Evolutionary conservation across 2,888 invertebrate species (phyloP), one percentile per base, ranked within the genome.

Genomic region (Melipona beecheii): DNA sequence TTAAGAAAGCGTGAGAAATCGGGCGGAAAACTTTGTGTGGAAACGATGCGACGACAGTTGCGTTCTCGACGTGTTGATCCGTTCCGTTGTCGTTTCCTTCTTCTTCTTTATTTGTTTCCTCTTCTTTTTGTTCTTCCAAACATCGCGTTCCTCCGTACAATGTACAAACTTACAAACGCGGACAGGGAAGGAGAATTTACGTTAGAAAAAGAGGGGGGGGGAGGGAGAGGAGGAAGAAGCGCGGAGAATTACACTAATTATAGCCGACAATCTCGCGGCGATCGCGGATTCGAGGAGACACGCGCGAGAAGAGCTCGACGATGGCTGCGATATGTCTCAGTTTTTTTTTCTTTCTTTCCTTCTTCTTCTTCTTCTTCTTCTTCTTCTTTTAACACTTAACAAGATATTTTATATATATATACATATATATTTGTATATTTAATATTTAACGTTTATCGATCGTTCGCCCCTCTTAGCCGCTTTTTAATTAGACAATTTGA

Each of bases 401-500:
- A 83, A 83, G 83, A 83, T 83, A 75, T 52, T 78, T 24, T 83
- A 75, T 74, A 64, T 74, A 50, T 75, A 65, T 68, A 62, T 70
- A 49, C 49, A 58, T 50, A 62, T 70, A 49, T 54, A 58, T 50
- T 70, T 83, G 58, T 58, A 62, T 62, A 62, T 62, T 73, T 62
- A 73, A 74, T 74, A 81, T 78, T 85, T 68, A 83, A 83, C 72
- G 68, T 83, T 86, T 70, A 78, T 86, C 86, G 76, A 81, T 81
- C 80, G 77, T 76, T 78, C 81, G 81, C 76, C 84, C 81, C 78
- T 79, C 43, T 76, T 71, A 83, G 86, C 84, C 87, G 85, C 86
- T 60, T 69, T 64, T 85, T 87, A 89, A 71, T 83, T 87, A 86
- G 71, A 84, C 84, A 81, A 87, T 91, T 92, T 92, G 93, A 92